Percentiles rank a stretch among this genome's conserved stretches.
Conservation (phyloP, 2,888 invertebrate species). For the Tachina grossa region DNA sequence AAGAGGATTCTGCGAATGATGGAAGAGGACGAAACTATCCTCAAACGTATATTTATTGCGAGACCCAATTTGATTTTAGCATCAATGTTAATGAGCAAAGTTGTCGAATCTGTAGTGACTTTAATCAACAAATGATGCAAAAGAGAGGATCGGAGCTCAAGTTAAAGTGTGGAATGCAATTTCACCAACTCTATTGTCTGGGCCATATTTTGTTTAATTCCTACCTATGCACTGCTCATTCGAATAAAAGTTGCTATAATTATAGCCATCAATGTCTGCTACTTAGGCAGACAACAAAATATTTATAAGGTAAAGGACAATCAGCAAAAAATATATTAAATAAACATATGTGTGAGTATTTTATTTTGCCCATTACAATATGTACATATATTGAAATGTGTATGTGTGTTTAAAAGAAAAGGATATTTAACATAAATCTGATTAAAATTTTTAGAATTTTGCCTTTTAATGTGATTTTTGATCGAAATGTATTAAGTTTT, state of each 20-base stretch:
- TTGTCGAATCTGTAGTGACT: too few species aligned
- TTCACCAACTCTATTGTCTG: too few species aligned
- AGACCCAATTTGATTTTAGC: too few species aligned
- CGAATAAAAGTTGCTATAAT: constrained; percentile 6
- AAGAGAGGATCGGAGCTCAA: too few species aligned
- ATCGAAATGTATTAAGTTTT: constrained; percentile 55
- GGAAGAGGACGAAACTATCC: too few species aligned
- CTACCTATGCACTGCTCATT: too few species aligned
- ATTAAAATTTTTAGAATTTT: constrained; percentile 81
- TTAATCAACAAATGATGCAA: too few species aligned
- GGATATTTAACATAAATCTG: constrained; percentile 78
- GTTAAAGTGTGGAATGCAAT: too few species aligned
- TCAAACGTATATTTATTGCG: too few species aligned
- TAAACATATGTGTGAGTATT: constrained; percentile 70
- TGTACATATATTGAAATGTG: constrained; percentile 17
- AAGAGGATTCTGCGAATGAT: too few species aligned
- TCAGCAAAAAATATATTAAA: constrained; percentile 41
- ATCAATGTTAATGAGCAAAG: too few species aligned
- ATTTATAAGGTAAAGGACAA: constrained; percentile 60
- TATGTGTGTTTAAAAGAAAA: neutral
- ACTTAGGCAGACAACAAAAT: constrained; percentile 42
- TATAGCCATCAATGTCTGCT: neutral
- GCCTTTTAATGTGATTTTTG: constrained; percentile 82
- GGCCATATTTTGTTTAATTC: too few species aligned
- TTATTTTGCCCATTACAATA: constrained; percentile 61